These are phyloP conservation scores for Ypsolopha sequella DNA, from an alignment of 2,888 invertebrate species.

Conservation along the genomic window DNA sequence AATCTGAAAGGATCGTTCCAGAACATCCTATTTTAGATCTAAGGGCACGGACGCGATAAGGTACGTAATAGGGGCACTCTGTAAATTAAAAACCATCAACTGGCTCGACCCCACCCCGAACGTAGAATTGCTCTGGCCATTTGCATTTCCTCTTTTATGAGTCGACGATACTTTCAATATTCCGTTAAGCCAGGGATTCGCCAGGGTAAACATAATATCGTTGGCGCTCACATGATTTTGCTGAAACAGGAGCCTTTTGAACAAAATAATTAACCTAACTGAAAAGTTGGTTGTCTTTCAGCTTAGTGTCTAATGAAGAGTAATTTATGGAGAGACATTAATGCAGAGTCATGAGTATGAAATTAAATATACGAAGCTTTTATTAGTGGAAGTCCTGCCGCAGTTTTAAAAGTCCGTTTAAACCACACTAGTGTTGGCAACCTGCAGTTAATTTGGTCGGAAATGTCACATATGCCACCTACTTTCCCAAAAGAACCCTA, in stretches of 20 bases:
- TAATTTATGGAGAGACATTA: no score
- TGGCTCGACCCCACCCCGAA: slow-evolving; percentile 25
- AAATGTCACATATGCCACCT: not conserved
- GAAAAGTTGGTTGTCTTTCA: no score
- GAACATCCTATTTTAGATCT: slow-evolving; percentile 42
- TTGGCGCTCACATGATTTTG: no score
- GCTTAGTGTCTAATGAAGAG: no score
- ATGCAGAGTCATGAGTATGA: no score
- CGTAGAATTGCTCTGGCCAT: slow-evolving; percentile 32
- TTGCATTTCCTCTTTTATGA: slow-evolving; percentile 31
- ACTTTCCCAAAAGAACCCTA: not conserved
- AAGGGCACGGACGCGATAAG: slow-evolving; percentile 39
- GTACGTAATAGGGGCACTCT: slow-evolving; percentile 42
- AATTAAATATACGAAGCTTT: no score
- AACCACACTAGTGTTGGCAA: no score
- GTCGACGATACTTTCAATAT: not conserved
- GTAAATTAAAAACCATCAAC: slow-evolving; percentile 52
- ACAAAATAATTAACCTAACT: no score
- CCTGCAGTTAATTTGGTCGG: not conserved
- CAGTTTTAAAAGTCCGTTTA: no score
- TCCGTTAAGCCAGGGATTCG: not conserved
- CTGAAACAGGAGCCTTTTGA: no score
- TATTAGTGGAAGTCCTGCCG: no score
- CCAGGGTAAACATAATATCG: no score
- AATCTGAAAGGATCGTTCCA: slow-evolving; percentile 43